Conservation (phyloP, 2,888 invertebrate genomes). For the Rotaria magnacalcarata region DNA sequence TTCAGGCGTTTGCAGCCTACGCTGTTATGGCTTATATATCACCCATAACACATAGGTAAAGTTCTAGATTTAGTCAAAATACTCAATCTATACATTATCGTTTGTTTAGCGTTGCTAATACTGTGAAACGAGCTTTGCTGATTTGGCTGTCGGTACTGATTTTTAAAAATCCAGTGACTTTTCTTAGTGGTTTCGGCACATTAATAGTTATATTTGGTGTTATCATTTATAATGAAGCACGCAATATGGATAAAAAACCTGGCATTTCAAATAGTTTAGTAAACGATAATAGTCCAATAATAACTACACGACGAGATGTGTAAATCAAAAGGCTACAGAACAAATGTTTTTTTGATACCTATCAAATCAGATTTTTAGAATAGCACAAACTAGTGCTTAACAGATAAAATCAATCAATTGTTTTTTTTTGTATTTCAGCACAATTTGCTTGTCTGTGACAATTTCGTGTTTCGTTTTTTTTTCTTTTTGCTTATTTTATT, state of each 20-base stretch:
- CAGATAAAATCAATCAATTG: too few relatives aligned
- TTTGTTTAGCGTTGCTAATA: conserved; percentile 70
- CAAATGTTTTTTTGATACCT: too few relatives aligned
- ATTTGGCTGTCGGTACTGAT: conserved; percentile 71
- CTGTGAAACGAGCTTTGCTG: conserved; percentile 72
- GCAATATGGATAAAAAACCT: conserved; percentile 52
- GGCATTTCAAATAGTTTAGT: not conserved
- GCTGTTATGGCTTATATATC: conserved; percentile 75
- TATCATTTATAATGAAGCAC: conserved; percentile 70
- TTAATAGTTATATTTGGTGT: conserved; percentile 70
- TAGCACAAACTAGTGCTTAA: too few relatives aligned
- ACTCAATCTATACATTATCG: not conserved
- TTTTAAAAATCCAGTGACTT: conserved; percentile 72
- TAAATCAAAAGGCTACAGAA: not conserved
- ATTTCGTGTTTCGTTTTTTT: too few relatives aligned
- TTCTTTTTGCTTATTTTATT: too few relatives aligned
- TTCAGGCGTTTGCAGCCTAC: conserved; percentile 75
- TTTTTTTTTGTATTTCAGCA: too few relatives aligned
- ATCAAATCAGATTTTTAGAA: too few relatives aligned
- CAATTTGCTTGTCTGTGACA: too few relatives aligned
- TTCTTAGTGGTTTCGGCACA: conserved; percentile 71
- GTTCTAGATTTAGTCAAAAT: not conserved
- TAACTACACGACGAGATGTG: not conserved
- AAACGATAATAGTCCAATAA: not conserved
- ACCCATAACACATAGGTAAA: conserved; percentile 73